phyloP scores from a whole-genome alignment of 2,797 vertebrate species.

The Selene dorsalis region DNA sequence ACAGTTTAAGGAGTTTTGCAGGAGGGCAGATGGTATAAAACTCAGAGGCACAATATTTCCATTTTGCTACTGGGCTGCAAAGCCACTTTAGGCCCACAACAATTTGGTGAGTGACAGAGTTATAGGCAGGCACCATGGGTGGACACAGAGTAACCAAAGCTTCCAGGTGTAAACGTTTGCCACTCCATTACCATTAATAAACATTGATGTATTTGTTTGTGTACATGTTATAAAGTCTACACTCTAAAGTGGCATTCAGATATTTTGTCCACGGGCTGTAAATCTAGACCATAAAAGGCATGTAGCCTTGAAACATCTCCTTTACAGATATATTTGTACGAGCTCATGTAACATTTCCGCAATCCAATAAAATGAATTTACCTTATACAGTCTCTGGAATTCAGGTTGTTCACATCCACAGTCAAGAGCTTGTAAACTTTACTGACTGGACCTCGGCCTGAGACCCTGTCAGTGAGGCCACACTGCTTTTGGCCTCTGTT shows the following conservation, averaged over 20 bases:
- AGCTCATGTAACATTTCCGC: background rate
- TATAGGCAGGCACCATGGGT: constrained; percentile 42
- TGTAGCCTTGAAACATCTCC: background rate
- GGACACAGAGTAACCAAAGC: constrained; percentile 25
- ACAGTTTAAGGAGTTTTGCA: constrained; percentile 79
- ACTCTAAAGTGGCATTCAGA: constrained; percentile 13
- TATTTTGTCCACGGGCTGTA: constrained; percentile 36
- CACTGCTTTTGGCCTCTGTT: background rate
- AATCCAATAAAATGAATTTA: constrained; percentile 17
- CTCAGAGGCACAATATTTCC: constrained; percentile 67
- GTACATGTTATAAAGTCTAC: constrained; percentile 11
- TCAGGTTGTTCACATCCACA: constrained; percentile 14
- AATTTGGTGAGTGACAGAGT: constrained; percentile 42
- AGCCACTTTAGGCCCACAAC: constrained; percentile 21
- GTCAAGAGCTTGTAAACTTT: constrained; percentile 29
- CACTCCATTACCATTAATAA: constrained; percentile 48
- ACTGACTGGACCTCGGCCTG: constrained; percentile 19
- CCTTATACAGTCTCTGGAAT: background rate
- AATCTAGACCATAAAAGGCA: constrained; percentile 42
- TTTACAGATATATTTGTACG: background rate
- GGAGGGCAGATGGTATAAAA: constrained; percentile 71
- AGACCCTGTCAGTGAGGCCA: constrained; percentile 20
- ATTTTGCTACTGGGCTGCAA: constrained; percentile 35
- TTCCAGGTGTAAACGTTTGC: constrained; percentile 40
- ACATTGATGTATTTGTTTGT: constrained; percentile 16